Conservation (phyloP, 1,140 invertebrate species). For the Hydropsyche tenuis region DNA sequence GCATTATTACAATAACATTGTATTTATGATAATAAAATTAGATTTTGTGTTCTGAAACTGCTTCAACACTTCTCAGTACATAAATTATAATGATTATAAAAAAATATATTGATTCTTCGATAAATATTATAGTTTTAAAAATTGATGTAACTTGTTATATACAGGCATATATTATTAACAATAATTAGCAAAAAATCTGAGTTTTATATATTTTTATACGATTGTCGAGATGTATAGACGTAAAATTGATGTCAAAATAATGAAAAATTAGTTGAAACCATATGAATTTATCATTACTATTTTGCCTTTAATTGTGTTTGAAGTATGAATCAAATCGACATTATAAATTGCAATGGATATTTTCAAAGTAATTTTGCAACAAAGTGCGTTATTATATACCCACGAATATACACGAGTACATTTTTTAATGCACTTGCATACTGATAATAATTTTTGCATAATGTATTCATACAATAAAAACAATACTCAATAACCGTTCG, state of each 20-base stretch:
- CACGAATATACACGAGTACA: not conserved
- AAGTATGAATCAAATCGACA: not conserved
- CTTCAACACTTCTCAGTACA: not conserved
- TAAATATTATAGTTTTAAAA: constrained; percentile 26
- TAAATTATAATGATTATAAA: constrained; percentile 1
- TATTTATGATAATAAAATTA: constrained; percentile 1
- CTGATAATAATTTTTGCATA: too few relatives aligned
- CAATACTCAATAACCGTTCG: too few relatives aligned
- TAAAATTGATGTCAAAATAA: constrained; percentile 41
- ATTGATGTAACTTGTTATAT: constrained; percentile 35
- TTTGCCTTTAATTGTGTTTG: constrained; percentile 20
- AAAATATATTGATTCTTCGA: constrained; percentile 20
- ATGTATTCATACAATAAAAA: not conserved
- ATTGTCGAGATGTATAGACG: constrained; percentile 45
- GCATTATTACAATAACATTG: too few relatives aligned
- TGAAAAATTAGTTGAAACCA: constrained; percentile 18
- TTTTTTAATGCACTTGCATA: constrained; percentile 7
- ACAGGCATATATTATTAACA: constrained; percentile 39
- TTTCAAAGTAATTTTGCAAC: not conserved
- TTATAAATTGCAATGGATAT: not conserved
- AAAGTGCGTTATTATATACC: too few relatives aligned
- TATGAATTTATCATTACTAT: constrained; percentile 9
- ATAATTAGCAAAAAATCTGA: constrained; percentile 44
- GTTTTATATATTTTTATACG: constrained; percentile 49
- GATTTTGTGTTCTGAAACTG: constrained; percentile 22